Evolutionary conservation across 2,888 invertebrate genomes (phyloP).

Genomic region (Cremastinae sp.): DNA sequence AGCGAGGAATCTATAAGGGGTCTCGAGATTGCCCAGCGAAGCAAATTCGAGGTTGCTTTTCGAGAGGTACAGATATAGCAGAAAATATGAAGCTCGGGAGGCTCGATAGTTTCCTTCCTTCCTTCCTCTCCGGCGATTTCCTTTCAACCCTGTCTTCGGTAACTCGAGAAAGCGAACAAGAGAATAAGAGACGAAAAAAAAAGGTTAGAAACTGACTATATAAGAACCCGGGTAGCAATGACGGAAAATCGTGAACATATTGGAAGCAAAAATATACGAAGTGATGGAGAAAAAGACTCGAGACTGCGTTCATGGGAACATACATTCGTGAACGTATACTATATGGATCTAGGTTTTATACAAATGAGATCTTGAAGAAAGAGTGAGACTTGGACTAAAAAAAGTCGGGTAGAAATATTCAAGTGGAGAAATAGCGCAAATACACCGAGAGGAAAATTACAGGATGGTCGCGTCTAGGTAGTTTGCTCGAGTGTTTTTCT

Average conservation of each 20-base stretch:
- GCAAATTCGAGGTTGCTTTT: conserved; percentile 71
- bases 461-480: conserved; percentile 60
- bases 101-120: conserved; percentile 62
- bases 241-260: conserved; percentile 69
- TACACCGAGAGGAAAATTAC: conserved; percentile 45
- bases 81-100: conserved; percentile 45
- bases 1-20: conserved; percentile 68
- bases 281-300: conserved; percentile 60
- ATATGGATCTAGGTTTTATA: conserved; percentile 70
- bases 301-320: conserved; percentile 35
- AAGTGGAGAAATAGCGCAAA: conserved; percentile 47
- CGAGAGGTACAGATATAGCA: conserved; percentile 61
- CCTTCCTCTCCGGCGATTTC: conserved; percentile 59
- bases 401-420: conserved; percentile 50
- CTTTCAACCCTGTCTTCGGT: conserved; percentile 46
- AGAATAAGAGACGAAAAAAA: conserved; percentile 38
- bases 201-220: neutral
- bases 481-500: conserved; percentile 77
- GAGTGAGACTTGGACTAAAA: conserved; percentile 15
- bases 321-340: conserved; percentile 35
- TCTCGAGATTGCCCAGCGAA: conserved; percentile 68
- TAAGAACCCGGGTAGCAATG: conserved; percentile 55
- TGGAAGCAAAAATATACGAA: conserved; percentile 62
- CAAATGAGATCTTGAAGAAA: conserved; percentile 73
- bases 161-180: conserved; percentile 50